A percentile compares a stretch with the other conserved stretches of the same genome.
Conservation (phyloP, 2,888 invertebrate species). For the Rhamphomyia laevipes region DNA sequence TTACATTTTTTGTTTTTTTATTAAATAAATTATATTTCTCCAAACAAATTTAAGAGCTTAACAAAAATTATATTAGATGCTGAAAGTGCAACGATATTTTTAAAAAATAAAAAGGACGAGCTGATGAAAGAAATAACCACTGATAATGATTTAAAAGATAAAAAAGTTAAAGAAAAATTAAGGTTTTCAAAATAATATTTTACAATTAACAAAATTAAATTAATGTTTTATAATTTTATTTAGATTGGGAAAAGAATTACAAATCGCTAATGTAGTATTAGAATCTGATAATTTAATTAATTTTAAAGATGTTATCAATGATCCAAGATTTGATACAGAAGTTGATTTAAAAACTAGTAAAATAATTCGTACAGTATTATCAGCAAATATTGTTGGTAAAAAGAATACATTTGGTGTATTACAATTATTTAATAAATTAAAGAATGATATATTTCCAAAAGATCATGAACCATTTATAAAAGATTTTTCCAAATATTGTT, state of each 20-base stretch:
- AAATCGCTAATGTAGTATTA: conserved; percentile 44
- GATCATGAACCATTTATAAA: conserved; percentile 45
- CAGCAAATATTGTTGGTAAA: conserved; percentile 43
- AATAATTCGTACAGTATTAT: conserved; percentile 44
- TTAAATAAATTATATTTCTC: not conserved
- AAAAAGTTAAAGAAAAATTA: not conserved
- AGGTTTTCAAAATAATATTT: not conserved
- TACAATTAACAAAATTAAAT: too few species aligned
- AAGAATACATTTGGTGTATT: conserved; percentile 44
- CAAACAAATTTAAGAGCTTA: not conserved
- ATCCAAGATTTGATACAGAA: conserved; percentile 42
- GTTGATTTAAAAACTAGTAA: conserved; percentile 44
- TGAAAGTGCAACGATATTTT: not conserved
- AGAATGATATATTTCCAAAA: conserved; percentile 38
- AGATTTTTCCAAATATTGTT: conserved; percentile 46
- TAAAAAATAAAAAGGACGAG: not conserved
- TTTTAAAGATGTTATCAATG: conserved; percentile 43
- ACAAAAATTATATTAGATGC: not conserved
- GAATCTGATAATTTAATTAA: conserved; percentile 31
- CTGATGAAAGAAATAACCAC: not conserved
- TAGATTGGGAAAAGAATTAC: conserved; percentile 20
- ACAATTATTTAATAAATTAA: conserved; percentile 45
- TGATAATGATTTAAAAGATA: not conserved
- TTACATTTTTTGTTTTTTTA: not conserved
- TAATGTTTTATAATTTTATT: too few species aligned